Percentiles rank a stretch among this genome's conserved stretches.
phyloP scores from a whole-genome alignment of 2,888 invertebrate species.

The Andrena haemorrhoa region DNA sequence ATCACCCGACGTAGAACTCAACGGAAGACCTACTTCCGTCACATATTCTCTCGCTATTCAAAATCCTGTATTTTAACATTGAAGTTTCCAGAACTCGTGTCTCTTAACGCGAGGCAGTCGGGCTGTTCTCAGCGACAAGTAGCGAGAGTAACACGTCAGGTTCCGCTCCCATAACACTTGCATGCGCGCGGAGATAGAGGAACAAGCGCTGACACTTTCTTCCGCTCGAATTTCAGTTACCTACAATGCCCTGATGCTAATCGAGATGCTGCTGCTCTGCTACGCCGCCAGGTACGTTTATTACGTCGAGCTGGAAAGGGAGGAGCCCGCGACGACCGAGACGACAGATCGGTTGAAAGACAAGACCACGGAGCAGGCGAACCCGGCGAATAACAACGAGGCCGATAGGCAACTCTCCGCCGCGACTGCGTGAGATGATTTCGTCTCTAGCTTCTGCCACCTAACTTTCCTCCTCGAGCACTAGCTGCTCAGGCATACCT shows the following conservation, averaged over 20 bases:
- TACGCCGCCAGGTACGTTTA: slow-evolving; percentile 87
- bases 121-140: background rate
- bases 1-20: no score
- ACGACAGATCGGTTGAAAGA: slow-evolving; percentile 73
- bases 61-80: no score
- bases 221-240: slow-evolving; percentile 87
- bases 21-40: no score
- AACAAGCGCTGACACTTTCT: slow-evolving; percentile 38
- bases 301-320: slow-evolving; percentile 85
- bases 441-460: background rate
- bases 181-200: slow-evolving; percentile 34
- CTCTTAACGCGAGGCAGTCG: no score
- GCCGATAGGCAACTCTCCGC: slow-evolving; percentile 40
- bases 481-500: background rate
- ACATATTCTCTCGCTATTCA: no score
- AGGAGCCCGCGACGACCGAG: slow-evolving; percentile 47
- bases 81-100: no score
- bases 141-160: background rate
- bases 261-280: slow-evolving; percentile 90
- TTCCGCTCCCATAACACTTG: slow-evolving; percentile 28
- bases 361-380: slow-evolving; percentile 68
- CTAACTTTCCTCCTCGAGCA: background rate
- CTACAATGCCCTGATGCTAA: slow-evolving; percentile 88
- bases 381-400: slow-evolving; percentile 74
- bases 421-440: slow-evolving; percentile 32